These are phyloP conservation scores for Pediacus dermestoides DNA, from an alignment of 2,888 invertebrate species.

Conservation along the genomic window DNA sequence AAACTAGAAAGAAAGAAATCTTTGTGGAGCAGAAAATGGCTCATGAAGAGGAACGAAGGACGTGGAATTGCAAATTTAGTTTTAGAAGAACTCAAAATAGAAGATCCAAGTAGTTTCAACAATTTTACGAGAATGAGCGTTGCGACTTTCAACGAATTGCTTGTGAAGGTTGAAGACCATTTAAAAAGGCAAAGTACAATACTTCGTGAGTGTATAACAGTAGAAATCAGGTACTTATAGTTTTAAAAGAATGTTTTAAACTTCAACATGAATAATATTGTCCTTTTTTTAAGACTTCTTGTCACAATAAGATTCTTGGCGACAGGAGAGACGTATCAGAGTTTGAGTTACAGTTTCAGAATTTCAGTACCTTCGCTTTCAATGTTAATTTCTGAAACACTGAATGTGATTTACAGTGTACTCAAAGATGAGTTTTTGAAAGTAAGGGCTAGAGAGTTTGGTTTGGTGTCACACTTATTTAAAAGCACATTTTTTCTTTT, in stretches of 20 bases:
- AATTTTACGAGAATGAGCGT: conserved; percentile 3
- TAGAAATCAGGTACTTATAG: conserved; percentile 6
- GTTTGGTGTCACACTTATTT: no score
- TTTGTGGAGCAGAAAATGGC: conserved; percentile 5
- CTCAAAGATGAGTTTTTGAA: conserved; percentile 8
- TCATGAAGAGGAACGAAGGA: neutral
- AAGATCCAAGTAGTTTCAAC: conserved; percentile 5
- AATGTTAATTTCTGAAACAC: conserved; percentile 8
- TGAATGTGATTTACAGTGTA: conserved; percentile 7
- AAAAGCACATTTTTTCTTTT: no score
- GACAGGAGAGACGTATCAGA: conserved; percentile 11
- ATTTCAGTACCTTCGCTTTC: conserved; percentile 12
- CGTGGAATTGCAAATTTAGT: conserved; percentile 2
- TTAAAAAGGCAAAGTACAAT: conserved; percentile 7
- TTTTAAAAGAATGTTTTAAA: neutral
- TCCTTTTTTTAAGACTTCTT: conserved; percentile 8
- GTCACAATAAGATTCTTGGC: conserved; percentile 11
- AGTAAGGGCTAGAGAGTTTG: no score
- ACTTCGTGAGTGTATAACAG: conserved; percentile 11
- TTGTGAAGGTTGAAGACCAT: neutral
- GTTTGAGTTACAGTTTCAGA: conserved; percentile 8
- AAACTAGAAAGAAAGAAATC: neutral
- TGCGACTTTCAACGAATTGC: neutral
- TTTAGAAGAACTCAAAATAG: conserved; percentile 3
- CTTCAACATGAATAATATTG: neutral